Base-by-base conservation (phyloP, 2,113 vertebrate species). In the Phrynocephalus versicolor region DNA sequence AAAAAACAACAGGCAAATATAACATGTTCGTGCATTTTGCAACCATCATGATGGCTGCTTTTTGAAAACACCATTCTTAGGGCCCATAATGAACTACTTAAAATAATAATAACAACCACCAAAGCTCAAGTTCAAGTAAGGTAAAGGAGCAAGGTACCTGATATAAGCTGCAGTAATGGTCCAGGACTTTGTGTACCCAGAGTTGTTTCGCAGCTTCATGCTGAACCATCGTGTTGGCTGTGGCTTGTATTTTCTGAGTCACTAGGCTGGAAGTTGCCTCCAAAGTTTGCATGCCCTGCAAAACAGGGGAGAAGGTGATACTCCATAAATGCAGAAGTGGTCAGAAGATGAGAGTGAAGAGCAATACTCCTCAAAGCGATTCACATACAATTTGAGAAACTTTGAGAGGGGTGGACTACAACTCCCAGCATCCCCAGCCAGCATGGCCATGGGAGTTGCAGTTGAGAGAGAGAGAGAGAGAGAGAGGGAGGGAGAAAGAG, bases 151-250 rank as follows among this genome's bases (percentile, higher is more conserved):
- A 1, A 13, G 6, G 21, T 90, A 94, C 94, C 94, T 95, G 94
- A 23, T 6, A 51, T 5, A 93, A 84, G 27, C 27, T 57, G 76
- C 23, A 82, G 89, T 95, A 95, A 81, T 60, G 69, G 60, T 94
- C 94, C 81, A 95, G 73, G 16, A 91, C 89, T 71, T 82, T 87
- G 57, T 94, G 89, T 0, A 91, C 80, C 21, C 90, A 85, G 0
- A 2, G 10, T 2, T 90, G 94, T 1, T 51, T 88, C 83, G 88
- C 64, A 78, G 91, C 81, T 82, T 93, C 93, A 23, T 91, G 84
- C 64, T 75, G 93, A 0, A 94, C 94, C 51, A 93, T 88, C 81
- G 90, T 94, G 73, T 74, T 35, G 16, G 90, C 91, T n/a, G 78
- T 88, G 4, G 81, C 71, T 65, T 57, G 37, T 0, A 90, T 78